phyloP scores from a whole-genome alignment of 2,888 invertebrate genomes.

The Anagyrus pseudococci region DNA sequence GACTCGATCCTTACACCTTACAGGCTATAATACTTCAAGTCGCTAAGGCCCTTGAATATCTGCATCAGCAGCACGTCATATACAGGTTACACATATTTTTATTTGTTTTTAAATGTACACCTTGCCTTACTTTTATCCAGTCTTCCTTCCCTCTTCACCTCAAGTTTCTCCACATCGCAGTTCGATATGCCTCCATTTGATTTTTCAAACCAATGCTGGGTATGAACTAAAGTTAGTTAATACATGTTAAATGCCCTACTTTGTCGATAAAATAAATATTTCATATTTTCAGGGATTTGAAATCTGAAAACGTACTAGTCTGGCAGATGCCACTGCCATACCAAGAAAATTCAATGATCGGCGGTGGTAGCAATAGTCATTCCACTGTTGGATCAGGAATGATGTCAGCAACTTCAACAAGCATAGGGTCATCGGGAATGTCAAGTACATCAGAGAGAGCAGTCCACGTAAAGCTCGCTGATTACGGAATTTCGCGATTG shows the following conservation, averaged over 20 bases:
- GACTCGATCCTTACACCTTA: conserved; percentile 80
- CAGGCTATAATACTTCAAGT: conserved; percentile 89
- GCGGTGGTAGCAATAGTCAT: no score
- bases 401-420: not conserved
- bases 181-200: no score
- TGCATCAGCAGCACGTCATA: conserved; percentile 91
- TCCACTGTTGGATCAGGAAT: not conserved
- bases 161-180: no score
- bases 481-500: conserved; percentile 92
- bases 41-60: conserved; percentile 92
- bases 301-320: conserved; percentile 98
- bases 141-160: no score
- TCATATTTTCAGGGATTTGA: conserved; percentile 82
- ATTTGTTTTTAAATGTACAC: no score
- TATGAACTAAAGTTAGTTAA: not conserved
- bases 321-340: conserved; percentile 92
- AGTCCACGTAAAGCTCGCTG: conserved; percentile 93
- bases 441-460: no score
- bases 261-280: no score
- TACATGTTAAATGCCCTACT: not conserved
- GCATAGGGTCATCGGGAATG: no score
- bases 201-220: no score
- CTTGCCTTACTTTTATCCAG: no score
- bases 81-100: no score
- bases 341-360: conserved; percentile 7